Percentiles rank a stretch among this genome's conserved stretches.
Evolutionary conservation across 2,888 invertebrate genomes (phyloP).

Genomic region (Abscondita cerata): DNA sequence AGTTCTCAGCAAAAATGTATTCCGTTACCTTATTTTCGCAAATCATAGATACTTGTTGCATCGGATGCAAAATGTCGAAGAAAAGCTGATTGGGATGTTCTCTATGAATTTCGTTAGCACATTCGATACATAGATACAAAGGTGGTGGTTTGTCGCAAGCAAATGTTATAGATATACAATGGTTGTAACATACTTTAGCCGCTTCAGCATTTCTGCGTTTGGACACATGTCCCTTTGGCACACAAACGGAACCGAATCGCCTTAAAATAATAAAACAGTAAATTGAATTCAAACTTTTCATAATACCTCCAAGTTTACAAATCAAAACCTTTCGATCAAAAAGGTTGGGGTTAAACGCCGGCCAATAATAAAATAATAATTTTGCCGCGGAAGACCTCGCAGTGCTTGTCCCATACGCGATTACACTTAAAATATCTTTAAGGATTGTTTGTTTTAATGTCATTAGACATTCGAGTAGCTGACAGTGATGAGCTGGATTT

Average conservation of each 20-base stretch:
- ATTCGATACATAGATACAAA: slow-evolving; percentile 94
- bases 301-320: slow-evolving; percentile 82
- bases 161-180: slow-evolving; percentile 86
- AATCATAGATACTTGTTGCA: slow-evolving; percentile 93
- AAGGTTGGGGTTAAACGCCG: slow-evolving; percentile 92
- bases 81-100: slow-evolving; percentile 86
- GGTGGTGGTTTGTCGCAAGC: slow-evolving; percentile 92
- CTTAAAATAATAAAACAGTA: slow-evolving; percentile 52
- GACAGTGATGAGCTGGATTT: slow-evolving; percentile 95
- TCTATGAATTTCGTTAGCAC: slow-evolving; percentile 90
- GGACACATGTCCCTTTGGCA: slow-evolving; percentile 94
- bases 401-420: slow-evolving; percentile 95
- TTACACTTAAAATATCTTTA: slow-evolving; percentile 92
- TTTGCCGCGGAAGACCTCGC: slow-evolving; percentile 96
- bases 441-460: slow-evolving; percentile 88
- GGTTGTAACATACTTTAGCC: slow-evolving; percentile 93
- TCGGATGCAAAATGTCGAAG: slow-evolving; percentile 88
- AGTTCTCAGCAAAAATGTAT: too few relatives aligned
- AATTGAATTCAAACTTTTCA: background rate
- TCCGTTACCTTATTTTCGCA: slow-evolving; percentile 88
- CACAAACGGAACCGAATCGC: slow-evolving; percentile 78
- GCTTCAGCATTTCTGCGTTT: slow-evolving; percentile 84
- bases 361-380: slow-evolving; percentile 98
- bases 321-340: slow-evolving; percentile 89
- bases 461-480: slow-evolving; percentile 95